Percentiles rank a stretch among this genome's conserved stretches.
These are phyloP conservation scores for Lordiphosa fenestrarum DNA, from an alignment of 2,888 invertebrate species.

Conservation along the genomic window DNA sequence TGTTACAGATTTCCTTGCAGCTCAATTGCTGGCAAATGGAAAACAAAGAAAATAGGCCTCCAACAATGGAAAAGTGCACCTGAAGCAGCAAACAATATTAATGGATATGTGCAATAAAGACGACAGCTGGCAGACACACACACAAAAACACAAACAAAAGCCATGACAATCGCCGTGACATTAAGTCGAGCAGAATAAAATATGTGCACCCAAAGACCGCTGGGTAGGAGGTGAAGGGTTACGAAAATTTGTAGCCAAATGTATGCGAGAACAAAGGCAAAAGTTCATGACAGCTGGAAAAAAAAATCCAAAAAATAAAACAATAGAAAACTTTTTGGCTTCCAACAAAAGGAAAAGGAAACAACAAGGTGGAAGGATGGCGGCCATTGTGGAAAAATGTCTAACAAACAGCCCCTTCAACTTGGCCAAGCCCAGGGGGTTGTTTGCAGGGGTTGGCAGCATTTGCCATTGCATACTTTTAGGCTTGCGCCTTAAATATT, in stretches of 20 bases:
- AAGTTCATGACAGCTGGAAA: constrained; percentile 57
- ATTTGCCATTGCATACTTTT: constrained; percentile 63
- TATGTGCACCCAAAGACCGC: constrained; percentile 48
- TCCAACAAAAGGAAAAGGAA: constrained; percentile 56
- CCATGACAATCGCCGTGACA: constrained; percentile 38
- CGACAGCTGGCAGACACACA: constrained; percentile 70
- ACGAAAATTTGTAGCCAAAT: constrained; percentile 66
- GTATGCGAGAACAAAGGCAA: constrained; percentile 61
- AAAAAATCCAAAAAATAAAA: constrained; percentile 23
- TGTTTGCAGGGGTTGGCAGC: constrained; percentile 35
- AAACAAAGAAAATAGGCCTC: background rate
- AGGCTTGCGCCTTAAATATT: constrained; percentile 73
- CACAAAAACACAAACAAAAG: constrained; percentile 24
- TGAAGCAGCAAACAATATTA: constrained; percentile 62
- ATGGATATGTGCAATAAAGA: constrained; percentile 68
- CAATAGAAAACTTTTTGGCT: constrained; percentile 61
- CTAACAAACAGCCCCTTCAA: constrained; percentile 4
- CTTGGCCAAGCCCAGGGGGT: constrained; percentile 25
- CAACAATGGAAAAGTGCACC: constrained; percentile 42
- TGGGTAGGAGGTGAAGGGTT: constrained; percentile 35
- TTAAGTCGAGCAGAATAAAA: constrained; percentile 72
- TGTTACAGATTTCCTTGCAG: constrained; percentile 59
- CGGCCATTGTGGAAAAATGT: constrained; percentile 61
- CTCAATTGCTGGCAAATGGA: constrained; percentile 46
- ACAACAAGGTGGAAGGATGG: constrained; percentile 30